Base-by-base conservation (phyloP, 2,888 invertebrate genomes). In the Archaeoteleia sp. region DNA sequence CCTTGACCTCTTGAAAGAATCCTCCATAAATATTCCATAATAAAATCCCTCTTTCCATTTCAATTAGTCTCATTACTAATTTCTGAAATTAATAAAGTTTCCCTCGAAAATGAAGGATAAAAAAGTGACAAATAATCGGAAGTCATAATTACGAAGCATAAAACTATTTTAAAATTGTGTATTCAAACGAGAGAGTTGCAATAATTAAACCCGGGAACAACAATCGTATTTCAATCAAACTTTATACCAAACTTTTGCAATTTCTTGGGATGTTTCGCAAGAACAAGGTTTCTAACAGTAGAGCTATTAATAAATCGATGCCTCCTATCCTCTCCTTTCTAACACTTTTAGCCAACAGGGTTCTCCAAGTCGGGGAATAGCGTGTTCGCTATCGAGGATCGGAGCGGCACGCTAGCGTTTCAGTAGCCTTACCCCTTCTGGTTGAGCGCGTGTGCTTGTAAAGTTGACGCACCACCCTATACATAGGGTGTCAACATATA, bases 371-470 rank as follows among this genome's bases (percentile, higher is more conserved):
- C 25, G 39, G 13, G 9, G 30, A 12, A 39, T 57, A 43, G 57
- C 57, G 57, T 57, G 57, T 40, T 10, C 15, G 46, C 32, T 57
- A 57, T 57, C 57, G 39, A 32, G 40, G 30, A 57, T 57, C 57
- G n/a, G 12, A 57, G 40, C 57, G 32, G 35, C 57, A 57, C 46
- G 46, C 46, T 46, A 57, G n/a, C 9, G 23, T 57, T 57, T 57
- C 46, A 57, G 30, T 46, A 46, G 17, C 27, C 30, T 23, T 27
- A 1, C 23, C 35, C 23, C 20, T n/a, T 37, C 20, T 2, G 23
- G 4, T 4, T 23, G 23, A 5, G 17, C 37, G 39, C 37, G 49
- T 39, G 29, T 34, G 42, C 25, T 46, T 17, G 30, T 27, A 27
- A 20, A 37, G 27, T 46, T 39, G 15, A 40, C 29, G 43, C 54